A percentile compares a stretch with the other conserved stretches of the same genome.
Conservation (phyloP, 2,113 vertebrate genomes). For the Turdus rufiventris region DNA sequence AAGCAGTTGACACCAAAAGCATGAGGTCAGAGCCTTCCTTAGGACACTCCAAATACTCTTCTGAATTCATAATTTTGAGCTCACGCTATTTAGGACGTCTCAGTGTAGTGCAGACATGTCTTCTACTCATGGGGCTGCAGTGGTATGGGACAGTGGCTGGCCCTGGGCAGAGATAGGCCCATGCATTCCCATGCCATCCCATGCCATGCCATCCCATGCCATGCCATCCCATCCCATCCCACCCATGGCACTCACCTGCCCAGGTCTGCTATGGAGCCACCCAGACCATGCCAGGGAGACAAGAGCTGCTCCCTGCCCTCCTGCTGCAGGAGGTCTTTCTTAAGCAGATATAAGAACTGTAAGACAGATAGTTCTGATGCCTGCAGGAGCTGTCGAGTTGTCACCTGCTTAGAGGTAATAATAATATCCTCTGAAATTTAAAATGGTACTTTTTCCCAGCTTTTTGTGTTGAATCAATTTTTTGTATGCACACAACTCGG, state of each 20-base stretch:
- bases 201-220: not conserved
- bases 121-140: not conserved
- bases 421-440: not conserved
- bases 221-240: not conserved
- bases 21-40: not conserved
- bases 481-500: not conserved
- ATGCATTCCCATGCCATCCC: not conserved
- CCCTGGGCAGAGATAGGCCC: not conserved
- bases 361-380: not conserved
- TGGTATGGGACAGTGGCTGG: fast-evolving
- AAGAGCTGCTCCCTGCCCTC: not conserved
- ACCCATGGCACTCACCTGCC: not conserved
- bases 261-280: not conserved
- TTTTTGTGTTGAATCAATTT: not conserved
- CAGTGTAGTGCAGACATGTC: not conserved
- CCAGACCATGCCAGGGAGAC: not conserved
- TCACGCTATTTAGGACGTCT: not conserved
- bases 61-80: not conserved
- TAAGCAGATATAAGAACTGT: not conserved
- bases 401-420: not conserved
- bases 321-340: not conserved
- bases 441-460: not conserved
- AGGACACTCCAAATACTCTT: not conserved
- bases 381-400: not conserved
- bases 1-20: not conserved